Percentiles rank a stretch among this genome's conserved stretches.
Evolutionary conservation across 2,888 invertebrate genomes (phyloP).

Genomic region (Epinotia demarniana): DNA sequence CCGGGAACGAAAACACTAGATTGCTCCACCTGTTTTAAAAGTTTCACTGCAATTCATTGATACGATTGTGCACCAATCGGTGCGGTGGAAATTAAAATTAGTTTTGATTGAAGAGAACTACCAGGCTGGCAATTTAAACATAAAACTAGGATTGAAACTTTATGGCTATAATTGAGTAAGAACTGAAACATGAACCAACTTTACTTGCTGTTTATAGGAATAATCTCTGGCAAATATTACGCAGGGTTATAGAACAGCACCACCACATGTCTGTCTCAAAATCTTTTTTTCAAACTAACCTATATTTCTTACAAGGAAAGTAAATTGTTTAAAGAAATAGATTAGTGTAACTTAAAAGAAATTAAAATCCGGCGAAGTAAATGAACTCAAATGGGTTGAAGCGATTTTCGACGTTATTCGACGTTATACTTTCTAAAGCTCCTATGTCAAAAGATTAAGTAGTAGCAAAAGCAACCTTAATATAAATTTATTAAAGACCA

Average conservation of each 20-base stretch:
- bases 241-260: too few relatives aligned
- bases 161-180: background rate
- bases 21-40: slow-evolving; percentile 31
- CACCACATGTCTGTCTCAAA: too few relatives aligned
- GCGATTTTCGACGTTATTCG: slow-evolving; percentile 48
- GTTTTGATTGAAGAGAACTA: slow-evolving; percentile 30
- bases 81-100: slow-evolving; percentile 33
- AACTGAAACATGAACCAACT: slow-evolving; percentile 12
- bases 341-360: slow-evolving; percentile 22
- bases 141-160: background rate
- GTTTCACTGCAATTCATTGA: slow-evolving; percentile 36
- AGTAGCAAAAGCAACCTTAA: slow-evolving; percentile 15
- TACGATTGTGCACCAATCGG: slow-evolving; percentile 29
- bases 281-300: background rate
- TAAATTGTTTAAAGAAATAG: slow-evolving; percentile 17
- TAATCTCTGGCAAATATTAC: too few relatives aligned
- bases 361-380: slow-evolving; percentile 30
- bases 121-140: slow-evolving; percentile 14
- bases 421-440: background rate
- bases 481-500: background rate
- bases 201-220: too few relatives aligned
- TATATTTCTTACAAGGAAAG: background rate
- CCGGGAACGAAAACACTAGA: slow-evolving; percentile 51
- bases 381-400: slow-evolving; percentile 50
- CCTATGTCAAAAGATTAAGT: background rate